These are phyloP conservation scores for Selenia dentaria DNA, from an alignment of 2,888 invertebrate genomes.

Conservation along the genomic window DNA sequence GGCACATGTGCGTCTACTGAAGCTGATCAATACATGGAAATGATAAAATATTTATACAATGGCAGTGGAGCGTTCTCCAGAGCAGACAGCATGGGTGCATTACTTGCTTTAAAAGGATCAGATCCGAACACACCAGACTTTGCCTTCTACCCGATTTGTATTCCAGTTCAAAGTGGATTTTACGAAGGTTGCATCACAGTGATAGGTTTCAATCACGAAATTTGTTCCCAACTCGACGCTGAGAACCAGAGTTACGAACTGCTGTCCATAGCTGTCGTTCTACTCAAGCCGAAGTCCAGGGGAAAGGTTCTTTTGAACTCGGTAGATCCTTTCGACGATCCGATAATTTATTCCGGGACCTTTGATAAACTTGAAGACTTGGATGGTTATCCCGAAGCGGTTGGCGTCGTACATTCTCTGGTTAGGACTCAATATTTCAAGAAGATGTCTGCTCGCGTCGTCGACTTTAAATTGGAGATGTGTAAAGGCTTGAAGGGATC, in stretches of 20 bases:
- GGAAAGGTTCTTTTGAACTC: constrained; percentile 57
- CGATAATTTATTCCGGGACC: constrained; percentile 62
- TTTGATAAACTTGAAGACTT: constrained; percentile 56
- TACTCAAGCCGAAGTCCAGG: constrained; percentile 65
- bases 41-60: constrained; percentile 61
- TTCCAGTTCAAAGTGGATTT: constrained; percentile 40
- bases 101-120: constrained; percentile 44
- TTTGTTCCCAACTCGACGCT: constrained; percentile 49
- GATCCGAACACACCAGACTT: constrained; percentile 57
- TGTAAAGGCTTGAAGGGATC: constrained; percentile 47
- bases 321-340: constrained; percentile 47
- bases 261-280: constrained; percentile 56
- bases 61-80: constrained; percentile 50
- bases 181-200: constrained; percentile 44
- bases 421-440: constrained; percentile 56
- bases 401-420: constrained; percentile 49
- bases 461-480: constrained; percentile 48
- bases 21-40: constrained; percentile 42
- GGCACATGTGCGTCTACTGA: constrained; percentile 53
- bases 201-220: constrained; percentile 49
- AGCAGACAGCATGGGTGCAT: constrained; percentile 58
- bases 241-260: constrained; percentile 53
- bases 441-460: constrained; percentile 46
- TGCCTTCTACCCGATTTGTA: constrained; percentile 63
- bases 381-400: constrained; percentile 50